Base-by-base conservation (phyloP, 2,113 vertebrate species). In the Rhea americana region DNA sequence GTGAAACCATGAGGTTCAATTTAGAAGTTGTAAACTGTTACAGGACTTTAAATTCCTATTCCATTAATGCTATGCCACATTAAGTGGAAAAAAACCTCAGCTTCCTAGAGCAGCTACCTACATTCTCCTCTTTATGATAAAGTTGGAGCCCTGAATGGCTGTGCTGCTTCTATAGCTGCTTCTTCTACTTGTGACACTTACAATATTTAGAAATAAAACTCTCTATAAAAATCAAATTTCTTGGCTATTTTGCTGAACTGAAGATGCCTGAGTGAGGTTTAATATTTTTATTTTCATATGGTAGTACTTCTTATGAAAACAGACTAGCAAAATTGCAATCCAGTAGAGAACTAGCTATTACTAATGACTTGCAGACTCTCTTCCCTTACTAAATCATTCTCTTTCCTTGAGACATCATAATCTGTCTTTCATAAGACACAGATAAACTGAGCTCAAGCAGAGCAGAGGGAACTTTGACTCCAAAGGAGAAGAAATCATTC, bases 21-120 rank as follows among this genome's bases (percentile, higher is more conserved):
- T 92, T 88, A 92, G 74, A 84, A 90, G 32, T 53, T 89, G 39
- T 82, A 82, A 90, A 87, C 37, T 55, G 8, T 83, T 92, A 62
- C 51, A 71, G 14, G 20, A 30, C 25, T 89, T 30, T 83, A 82
- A 94, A 91, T 87, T 91, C 72, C 39, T 47, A 13, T 50, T 85
- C 30, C 41, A 75, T 67, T 85, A 77, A 74, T 47, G 24, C 56
- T 71, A n/a, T 77, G 18, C 13, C 70, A 87, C 37, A 41, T 76
- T 62, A 65, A 48, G 30, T 15, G 7, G 4, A 2, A 5, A 11
- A 74, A 71, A 66, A 2, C 8, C 20, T 66, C 3, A 3, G 15
- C 30, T 78, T 83, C 76, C 68, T 80, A 74, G 35, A 73, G 11
- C 20, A 37, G 17, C 35, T 76, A 62, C 48, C 48, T 48, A 24